These are phyloP conservation scores for Ecliptopera silaceata DNA, from an alignment of 2,888 invertebrate genomes.

Conservation along the genomic window DNA sequence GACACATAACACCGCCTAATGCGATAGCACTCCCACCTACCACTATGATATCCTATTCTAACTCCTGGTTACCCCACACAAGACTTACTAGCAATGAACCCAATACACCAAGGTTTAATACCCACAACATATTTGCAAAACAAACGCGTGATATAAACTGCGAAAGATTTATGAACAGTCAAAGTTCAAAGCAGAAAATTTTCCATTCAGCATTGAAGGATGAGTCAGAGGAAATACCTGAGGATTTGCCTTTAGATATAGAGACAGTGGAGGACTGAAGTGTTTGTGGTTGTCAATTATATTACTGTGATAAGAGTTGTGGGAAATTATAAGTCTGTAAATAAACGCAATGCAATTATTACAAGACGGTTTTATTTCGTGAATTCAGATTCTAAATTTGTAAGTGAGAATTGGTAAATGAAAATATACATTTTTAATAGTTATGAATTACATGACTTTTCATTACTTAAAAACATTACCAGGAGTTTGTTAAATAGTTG, in stretches of 20 bases:
- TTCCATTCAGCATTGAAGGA: slow-evolving; percentile 22
- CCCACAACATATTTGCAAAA: slow-evolving; percentile 4
- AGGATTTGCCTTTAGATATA: slow-evolving; percentile 62
- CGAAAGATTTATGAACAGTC: slow-evolving; percentile 4
- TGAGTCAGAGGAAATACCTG: slow-evolving; percentile 46
- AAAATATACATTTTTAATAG: too few relatives aligned
- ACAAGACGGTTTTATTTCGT: background rate
- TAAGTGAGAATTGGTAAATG: too few relatives aligned
- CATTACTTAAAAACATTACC: too few relatives aligned
- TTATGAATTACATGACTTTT: too few relatives aligned
- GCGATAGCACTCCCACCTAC: slow-evolving; percentile 66
- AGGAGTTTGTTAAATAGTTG: too few relatives aligned
- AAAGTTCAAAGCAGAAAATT: slow-evolving; percentile 1
- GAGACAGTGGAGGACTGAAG: slow-evolving; percentile 53
- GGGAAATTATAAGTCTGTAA: background rate
- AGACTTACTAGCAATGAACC: slow-evolving; percentile 10
- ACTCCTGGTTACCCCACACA: slow-evolving; percentile 24
- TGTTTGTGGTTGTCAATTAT: background rate
- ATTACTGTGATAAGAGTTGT: slow-evolving; percentile 24
- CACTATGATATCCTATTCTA: slow-evolving; percentile 20
- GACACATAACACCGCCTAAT: slow-evolving; percentile 59
- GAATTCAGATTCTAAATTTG: too few relatives aligned
- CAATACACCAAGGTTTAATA: background rate
- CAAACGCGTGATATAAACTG: background rate
- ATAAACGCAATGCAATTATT: background rate